Evolutionary conservation across 2,888 invertebrate species (phyloP).

Genomic region (Cephus pulcher): DNA sequence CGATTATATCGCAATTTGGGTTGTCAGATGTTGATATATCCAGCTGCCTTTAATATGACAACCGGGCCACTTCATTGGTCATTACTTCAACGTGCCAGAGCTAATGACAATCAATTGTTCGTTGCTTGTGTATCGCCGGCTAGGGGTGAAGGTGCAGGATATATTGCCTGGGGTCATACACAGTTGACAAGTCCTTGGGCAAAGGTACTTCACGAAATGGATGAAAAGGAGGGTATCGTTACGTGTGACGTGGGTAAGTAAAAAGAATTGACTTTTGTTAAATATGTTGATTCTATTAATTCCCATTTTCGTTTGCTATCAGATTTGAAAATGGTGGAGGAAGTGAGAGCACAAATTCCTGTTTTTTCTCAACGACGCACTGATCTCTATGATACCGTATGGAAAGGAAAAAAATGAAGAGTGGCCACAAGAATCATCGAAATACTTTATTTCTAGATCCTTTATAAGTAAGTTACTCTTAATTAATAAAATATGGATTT

Average conservation of each 20-base stretch:
- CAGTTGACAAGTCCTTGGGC: slow-evolving; percentile 89
- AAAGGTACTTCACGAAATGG: slow-evolving; percentile 76
- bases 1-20: slow-evolving; percentile 78
- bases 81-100: slow-evolving; percentile 81
- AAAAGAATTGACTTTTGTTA: no score
- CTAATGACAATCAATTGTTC: slow-evolving; percentile 90
- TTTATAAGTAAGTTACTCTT: no score
- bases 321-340: slow-evolving; percentile 80
- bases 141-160: slow-evolving; percentile 76
- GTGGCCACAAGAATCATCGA: not conserved
- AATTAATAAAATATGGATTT: no score
- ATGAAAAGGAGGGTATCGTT: slow-evolving; percentile 78
- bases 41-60: slow-evolving; percentile 96
- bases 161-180: slow-evolving; percentile 92
- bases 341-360: slow-evolving; percentile 88
- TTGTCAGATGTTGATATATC: slow-evolving; percentile 89
- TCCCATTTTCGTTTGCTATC: slow-evolving; percentile 51
- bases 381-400: slow-evolving; percentile 58
- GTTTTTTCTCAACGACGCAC: slow-evolving; percentile 77
- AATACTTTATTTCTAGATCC: not conserved
- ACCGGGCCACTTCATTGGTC: slow-evolving; percentile 97
- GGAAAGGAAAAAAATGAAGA: slow-evolving; percentile 42
- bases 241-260: slow-evolving; percentile 80
- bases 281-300: no score
- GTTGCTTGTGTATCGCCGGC: slow-evolving; percentile 89